Percentiles rank a stretch among this genome's conserved stretches.
phyloP scores from a whole-genome alignment of 2,113 vertebrate genomes.

The Xenopus borealis region DNA sequence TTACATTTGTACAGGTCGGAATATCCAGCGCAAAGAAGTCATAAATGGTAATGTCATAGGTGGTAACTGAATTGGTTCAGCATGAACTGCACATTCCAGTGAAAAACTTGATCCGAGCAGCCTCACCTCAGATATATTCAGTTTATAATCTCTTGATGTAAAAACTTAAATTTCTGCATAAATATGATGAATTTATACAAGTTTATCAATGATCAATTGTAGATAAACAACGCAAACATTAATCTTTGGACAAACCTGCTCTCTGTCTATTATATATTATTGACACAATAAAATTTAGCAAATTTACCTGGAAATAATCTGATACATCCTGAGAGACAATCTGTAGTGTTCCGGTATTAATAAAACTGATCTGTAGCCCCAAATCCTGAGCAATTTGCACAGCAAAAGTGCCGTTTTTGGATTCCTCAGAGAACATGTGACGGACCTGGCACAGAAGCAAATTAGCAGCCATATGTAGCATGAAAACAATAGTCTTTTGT shows the following conservation, averaged over 20 bases:
- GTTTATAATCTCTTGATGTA: conserved; percentile 50
- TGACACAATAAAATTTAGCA: conserved; percentile 63
- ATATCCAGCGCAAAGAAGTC: conserved; percentile 64
- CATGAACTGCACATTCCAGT: conserved; percentile 62
- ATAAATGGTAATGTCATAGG: conserved; percentile 59
- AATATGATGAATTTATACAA: conserved; percentile 66
- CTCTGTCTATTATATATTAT: conserved; percentile 64
- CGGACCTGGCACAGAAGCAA: conserved; percentile 45
- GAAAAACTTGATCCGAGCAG: conserved; percentile 53
- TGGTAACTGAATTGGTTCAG: conserved; percentile 68
- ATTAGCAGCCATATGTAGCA: conserved; percentile 1
- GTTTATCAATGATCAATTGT: conserved; percentile 64
- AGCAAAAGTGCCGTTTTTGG: conserved; percentile 73
- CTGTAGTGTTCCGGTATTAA: conserved; percentile 53
- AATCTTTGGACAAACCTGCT: conserved; percentile 54
- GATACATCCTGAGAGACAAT: conserved; percentile 44
- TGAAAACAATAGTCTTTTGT: no score
- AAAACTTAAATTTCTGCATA: conserved; percentile 66
- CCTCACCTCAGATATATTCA: conserved; percentile 51
- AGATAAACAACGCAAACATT: conserved; percentile 60
- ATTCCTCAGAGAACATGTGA: conserved; percentile 74
- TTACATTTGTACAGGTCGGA: conserved; percentile 53
- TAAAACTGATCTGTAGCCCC: conserved; percentile 60
- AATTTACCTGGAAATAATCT: conserved; percentile 38
- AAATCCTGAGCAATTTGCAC: conserved; percentile 75